A percentile compares a stretch with the other conserved stretches of the same genome.
phyloP scores from a whole-genome alignment of 2,797 vertebrate species.

The Enteromius afrohamiltoni region DNA sequence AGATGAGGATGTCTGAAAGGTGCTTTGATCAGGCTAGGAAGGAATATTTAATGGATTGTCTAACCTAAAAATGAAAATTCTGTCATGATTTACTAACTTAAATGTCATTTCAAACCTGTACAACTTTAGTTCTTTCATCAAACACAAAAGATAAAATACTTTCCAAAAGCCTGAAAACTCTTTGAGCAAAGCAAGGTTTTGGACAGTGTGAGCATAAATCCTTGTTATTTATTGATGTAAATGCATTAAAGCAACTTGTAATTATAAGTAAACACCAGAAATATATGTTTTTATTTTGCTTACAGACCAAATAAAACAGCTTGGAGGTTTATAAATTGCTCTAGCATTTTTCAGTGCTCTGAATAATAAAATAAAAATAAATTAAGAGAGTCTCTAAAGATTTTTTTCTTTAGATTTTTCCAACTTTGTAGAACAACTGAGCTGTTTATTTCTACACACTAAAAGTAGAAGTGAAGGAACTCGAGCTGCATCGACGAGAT shows the following conservation, averaged over 20 bases:
- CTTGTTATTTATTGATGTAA: not conserved
- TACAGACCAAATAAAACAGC: not conserved
- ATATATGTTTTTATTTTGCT: not conserved
- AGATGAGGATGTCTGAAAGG: slow-evolving; percentile 22
- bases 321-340: not conserved
- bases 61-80: not conserved
- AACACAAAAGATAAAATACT: slow-evolving; percentile 18
- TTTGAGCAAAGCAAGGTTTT: not conserved
- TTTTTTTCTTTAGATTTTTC: not conserved
- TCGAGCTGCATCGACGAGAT: too few species aligned
- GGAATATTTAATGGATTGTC: slow-evolving; percentile 6
- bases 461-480: too few species aligned
- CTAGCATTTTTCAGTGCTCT: not conserved
- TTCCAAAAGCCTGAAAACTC: not conserved
- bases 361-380: too few species aligned
- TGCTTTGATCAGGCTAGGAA: slow-evolving; percentile 33
- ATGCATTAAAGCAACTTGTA: not conserved
- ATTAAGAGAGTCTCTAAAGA: not conserved
- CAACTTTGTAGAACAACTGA: not conserved
- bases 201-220: not conserved
- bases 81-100: not conserved
- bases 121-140: not conserved
- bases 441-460: not conserved
- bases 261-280: not conserved
- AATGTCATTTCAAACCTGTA: not conserved